Evolutionary conservation across 1,140 invertebrate species (phyloP).

Genomic region (Sipha flava): DNA sequence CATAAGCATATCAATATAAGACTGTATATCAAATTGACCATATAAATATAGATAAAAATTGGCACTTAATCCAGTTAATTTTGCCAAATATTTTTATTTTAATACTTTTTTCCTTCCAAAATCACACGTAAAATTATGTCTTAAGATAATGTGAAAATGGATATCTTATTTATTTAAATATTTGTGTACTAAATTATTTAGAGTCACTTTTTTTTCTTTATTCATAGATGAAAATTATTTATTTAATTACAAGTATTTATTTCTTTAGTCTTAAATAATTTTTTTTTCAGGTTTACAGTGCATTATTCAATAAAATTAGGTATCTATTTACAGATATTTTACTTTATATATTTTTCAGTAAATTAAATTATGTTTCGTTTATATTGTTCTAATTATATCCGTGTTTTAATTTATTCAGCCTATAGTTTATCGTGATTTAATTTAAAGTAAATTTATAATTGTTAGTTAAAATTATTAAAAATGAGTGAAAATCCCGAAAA

Average conservation of each 20-base stretch:
- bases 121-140: background rate
- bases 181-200: background rate
- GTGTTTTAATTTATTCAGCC: background rate
- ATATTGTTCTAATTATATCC: background rate
- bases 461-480: background rate
- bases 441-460: background rate
- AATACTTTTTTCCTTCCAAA: background rate
- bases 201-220: background rate
- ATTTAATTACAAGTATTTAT: background rate
- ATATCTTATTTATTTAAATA: background rate
- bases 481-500: conserved; percentile 24
- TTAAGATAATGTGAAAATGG: background rate
- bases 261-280: too few species aligned
- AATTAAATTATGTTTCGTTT: background rate
- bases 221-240: background rate
- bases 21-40: background rate
- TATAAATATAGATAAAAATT: background rate
- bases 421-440: background rate
- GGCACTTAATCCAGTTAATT: background rate
- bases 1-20: too few species aligned
- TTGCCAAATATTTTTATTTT: conserved; percentile 19
- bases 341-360: background rate
- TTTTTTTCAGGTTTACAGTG: background rate
- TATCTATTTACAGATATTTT: background rate
- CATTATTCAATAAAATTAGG: background rate